A percentile compares a stretch with the other conserved stretches of the same genome.
Evolutionary conservation across 2,113 vertebrate genomes (phyloP).

Genomic region (Cyprinus carpio): DNA sequence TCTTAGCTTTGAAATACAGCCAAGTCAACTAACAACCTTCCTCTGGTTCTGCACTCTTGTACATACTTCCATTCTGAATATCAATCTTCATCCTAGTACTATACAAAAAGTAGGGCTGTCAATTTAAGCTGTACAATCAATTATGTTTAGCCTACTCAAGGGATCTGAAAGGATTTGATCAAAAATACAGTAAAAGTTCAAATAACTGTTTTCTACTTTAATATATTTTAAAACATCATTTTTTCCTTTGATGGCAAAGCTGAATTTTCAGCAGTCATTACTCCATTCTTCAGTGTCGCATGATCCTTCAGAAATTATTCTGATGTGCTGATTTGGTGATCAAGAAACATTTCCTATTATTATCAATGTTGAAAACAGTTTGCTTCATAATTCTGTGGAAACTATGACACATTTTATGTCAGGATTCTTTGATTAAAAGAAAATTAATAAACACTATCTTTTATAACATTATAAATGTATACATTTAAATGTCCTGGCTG

Average conservation of each 20-base stretch:
- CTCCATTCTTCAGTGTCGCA: neutral
- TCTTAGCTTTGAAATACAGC: conserved; percentile 22
- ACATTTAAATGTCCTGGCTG: neutral
- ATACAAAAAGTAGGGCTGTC: neutral
- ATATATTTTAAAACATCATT: neutral
- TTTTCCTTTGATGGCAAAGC: neutral
- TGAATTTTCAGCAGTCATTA: neutral
- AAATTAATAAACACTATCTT: too few relatives aligned
- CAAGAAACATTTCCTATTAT: too few relatives aligned
- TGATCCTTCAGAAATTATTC: too few relatives aligned
- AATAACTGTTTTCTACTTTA: neutral
- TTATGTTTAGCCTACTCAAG: too few relatives aligned
- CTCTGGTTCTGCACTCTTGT: neutral
- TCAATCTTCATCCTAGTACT: conserved; percentile 3
- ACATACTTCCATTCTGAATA: neutral
- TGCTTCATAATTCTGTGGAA: too few relatives aligned
- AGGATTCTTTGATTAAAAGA: too few relatives aligned
- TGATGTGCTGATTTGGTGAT: too few relatives aligned
- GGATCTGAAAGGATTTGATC: neutral
- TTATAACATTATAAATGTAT: neutral
- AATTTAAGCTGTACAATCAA: neutral
- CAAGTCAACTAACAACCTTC: neutral
- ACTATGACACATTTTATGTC: too few relatives aligned
- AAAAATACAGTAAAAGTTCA: neutral
- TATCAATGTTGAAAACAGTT: too few relatives aligned